Conservation (phyloP, 2,888 invertebrate genomes). For the Tenthredo livida region DNA sequence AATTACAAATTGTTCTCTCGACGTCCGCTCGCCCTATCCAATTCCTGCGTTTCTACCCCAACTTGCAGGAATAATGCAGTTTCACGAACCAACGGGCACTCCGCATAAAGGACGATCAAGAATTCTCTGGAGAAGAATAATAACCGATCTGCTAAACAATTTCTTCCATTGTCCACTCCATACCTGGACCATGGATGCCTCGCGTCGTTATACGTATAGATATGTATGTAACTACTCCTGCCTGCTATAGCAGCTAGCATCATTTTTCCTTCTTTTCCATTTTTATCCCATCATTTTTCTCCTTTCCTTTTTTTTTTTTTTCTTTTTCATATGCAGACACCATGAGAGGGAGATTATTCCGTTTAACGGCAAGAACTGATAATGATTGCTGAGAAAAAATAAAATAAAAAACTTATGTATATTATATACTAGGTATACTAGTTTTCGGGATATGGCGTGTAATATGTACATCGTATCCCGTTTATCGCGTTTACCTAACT, state of each 20-base stretch:
- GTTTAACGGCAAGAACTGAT: neutral
- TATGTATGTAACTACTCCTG: neutral
- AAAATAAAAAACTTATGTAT: neutral
- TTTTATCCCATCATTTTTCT: neutral
- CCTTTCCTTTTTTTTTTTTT: too few relatives aligned
- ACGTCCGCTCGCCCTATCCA: constrained; percentile 2
- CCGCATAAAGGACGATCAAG: neutral
- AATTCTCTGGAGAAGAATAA: constrained; percentile 35
- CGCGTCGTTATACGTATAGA: neutral
- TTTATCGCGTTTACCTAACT: constrained; percentile 1
- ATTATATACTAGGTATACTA: neutral
- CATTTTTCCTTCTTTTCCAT: neutral
- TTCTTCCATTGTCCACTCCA: constrained; percentile 14
- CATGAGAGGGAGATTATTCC: neutral
- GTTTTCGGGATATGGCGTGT: neutral
- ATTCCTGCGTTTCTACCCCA: neutral
- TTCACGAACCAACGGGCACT: neutral
- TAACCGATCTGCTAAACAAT: constrained; percentile 16
- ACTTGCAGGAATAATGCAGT: constrained; percentile 14
- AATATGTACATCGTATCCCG: neutral
- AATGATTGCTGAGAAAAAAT: neutral
- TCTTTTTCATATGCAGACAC: too few relatives aligned
- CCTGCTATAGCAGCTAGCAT: neutral
- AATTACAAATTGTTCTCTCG: constrained; percentile 56
- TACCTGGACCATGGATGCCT: neutral